A percentile compares a stretch with the other conserved stretches of the same genome.
Evolutionary conservation across 2,113 vertebrate species (phyloP).

Genomic region (Dolichotis patagonum): DNA sequence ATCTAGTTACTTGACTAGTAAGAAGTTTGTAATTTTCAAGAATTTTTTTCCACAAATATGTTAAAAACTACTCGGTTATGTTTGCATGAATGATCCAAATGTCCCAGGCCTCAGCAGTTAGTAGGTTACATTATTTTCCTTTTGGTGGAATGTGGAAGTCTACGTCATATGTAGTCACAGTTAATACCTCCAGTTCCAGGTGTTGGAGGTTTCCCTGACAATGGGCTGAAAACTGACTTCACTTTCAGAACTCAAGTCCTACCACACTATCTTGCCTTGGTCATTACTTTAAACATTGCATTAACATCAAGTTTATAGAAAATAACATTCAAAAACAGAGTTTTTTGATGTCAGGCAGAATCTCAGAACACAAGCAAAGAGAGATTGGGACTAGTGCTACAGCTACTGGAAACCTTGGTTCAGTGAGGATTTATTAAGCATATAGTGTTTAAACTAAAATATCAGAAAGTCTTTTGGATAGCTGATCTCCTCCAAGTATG

Average conservation of each 20-base stretch:
- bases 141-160: neutral
- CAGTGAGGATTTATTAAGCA: neutral
- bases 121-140: neutral
- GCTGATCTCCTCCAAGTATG: neutral
- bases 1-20: neutral
- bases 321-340: constrained; percentile 4
- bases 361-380: neutral
- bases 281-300: neutral
- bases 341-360: constrained; percentile 2
- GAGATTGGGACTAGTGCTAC: neutral
- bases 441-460: neutral
- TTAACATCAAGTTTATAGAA: neutral
- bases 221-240: neutral
- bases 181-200: neutral
- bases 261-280: neutral
- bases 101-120: neutral
- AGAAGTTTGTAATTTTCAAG: neutral
- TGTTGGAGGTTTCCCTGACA: neutral
- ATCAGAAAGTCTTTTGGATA: neutral
- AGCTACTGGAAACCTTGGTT: neutral
- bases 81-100: neutral
- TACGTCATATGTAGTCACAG: neutral
- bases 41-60: neutral
- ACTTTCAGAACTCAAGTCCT: neutral
- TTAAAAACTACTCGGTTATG: neutral